A percentile compares a stretch with the other conserved stretches of the same genome.
phyloP scores from a whole-genome alignment of 2,797 vertebrate genomes.

The Sternarchorhynchus goeldii region DNA sequence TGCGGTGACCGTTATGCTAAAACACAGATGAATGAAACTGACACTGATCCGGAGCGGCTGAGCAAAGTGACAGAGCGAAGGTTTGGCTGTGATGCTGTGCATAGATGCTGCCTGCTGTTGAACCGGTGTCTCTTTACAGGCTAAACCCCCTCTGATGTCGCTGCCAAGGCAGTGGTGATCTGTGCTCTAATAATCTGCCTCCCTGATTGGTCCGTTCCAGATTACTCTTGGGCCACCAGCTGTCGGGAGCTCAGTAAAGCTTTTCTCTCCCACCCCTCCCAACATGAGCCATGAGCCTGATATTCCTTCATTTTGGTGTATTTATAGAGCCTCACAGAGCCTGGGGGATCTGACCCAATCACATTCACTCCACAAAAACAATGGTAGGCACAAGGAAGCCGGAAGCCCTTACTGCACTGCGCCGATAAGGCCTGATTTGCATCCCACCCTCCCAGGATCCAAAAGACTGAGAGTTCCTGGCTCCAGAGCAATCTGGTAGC shows the following conservation, averaged over 20 bases:
- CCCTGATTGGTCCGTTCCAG: constrained; percentile 73
- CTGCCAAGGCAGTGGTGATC: constrained; percentile 74
- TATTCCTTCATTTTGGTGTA: constrained; percentile 66
- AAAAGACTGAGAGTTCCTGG: constrained; percentile 50
- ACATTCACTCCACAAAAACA: constrained; percentile 62
- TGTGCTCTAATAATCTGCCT: constrained; percentile 74
- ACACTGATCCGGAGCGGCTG: neutral
- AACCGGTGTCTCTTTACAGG: constrained; percentile 20
- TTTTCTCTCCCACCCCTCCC: constrained; percentile 24
- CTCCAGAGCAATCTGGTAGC: constrained; percentile 41
- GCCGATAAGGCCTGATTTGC: constrained; percentile 67
- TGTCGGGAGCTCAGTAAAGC: constrained; percentile 67
- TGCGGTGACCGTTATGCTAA: neutral
- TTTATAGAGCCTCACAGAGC: constrained; percentile 55
- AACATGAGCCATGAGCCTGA: constrained; percentile 62
- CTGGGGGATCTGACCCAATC: constrained; percentile 51
- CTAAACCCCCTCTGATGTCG: constrained; percentile 39
- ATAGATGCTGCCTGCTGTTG: constrained; percentile 26
- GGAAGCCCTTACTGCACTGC: constrained; percentile 62
- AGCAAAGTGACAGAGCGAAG: neutral
- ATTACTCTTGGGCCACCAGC: constrained; percentile 82
- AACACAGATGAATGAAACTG: neutral
- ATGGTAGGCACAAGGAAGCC: constrained; percentile 58
- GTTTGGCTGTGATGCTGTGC: neutral
- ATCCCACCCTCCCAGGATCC: constrained; percentile 57